Percentiles rank a stretch among this genome's conserved stretches.
Conservation (phyloP, 2,888 invertebrate species). For the Stenurella melanura region DNA sequence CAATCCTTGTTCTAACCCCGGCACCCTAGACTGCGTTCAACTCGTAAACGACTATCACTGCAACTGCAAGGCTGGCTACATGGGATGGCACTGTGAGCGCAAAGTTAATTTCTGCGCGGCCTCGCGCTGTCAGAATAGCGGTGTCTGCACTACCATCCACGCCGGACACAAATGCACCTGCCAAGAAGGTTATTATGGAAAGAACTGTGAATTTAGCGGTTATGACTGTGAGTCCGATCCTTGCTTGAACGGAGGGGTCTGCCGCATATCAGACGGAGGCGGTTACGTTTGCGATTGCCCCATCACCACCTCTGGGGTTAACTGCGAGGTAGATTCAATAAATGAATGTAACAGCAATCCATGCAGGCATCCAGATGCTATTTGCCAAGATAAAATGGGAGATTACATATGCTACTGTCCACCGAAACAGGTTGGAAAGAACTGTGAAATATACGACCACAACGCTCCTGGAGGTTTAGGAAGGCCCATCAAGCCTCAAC, state of each 20-base stretch:
- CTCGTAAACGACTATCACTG: slow-evolving; percentile 95
- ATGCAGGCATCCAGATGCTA: slow-evolving; percentile 88
- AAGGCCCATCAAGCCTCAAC: slow-evolving; percentile 67
- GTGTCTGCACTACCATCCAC: slow-evolving; percentile 87
- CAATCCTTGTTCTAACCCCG: slow-evolving; percentile 89
- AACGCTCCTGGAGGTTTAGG: slow-evolving; percentile 84
- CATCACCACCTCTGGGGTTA: slow-evolving; percentile 85
- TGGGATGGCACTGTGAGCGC: slow-evolving; percentile 92
- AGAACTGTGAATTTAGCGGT: slow-evolving; percentile 91
- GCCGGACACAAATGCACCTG: slow-evolving; percentile 91
- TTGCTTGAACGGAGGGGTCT: slow-evolving; percentile 90
- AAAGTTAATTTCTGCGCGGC: too few relatives aligned
- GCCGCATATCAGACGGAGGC: slow-evolving; percentile 82
- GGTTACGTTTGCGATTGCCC: slow-evolving; percentile 92
- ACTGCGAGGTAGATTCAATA: slow-evolving; percentile 88
- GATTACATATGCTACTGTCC: slow-evolving; percentile 93
- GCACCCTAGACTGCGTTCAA: slow-evolving; percentile 92
- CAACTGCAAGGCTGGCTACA: slow-evolving; percentile 93
- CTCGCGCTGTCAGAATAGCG: slow-evolving; percentile 96
- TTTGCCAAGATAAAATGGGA: slow-evolving; percentile 89
- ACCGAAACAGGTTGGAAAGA: slow-evolving; percentile 88
- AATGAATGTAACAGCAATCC: slow-evolving; percentile 93
- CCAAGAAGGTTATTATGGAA: slow-evolving; percentile 88
- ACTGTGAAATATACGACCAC: slow-evolving; percentile 88
- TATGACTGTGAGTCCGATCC: slow-evolving; percentile 93